phyloP scores from a whole-genome alignment of 2,797 vertebrate species.

The Poecilia velifera region DNA sequence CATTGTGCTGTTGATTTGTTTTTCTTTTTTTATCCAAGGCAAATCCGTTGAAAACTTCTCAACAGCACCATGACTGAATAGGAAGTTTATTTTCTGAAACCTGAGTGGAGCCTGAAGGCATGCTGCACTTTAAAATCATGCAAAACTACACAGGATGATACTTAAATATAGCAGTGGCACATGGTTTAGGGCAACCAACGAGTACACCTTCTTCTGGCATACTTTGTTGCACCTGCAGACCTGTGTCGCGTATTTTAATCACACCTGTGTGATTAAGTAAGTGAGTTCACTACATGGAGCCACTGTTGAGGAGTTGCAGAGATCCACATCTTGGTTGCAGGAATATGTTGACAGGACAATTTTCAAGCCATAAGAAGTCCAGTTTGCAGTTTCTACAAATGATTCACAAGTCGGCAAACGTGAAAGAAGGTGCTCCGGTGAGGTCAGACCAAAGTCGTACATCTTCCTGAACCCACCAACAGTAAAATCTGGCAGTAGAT shows the following conservation, averaged over 20 bases:
- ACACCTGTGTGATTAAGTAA: not conserved
- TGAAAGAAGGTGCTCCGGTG: not conserved
- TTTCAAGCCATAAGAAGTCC: not conserved
- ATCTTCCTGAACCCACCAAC: not conserved
- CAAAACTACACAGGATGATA: not conserved
- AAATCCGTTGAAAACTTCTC: not conserved
- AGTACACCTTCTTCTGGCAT: not conserved
- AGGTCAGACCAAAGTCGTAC: not conserved
- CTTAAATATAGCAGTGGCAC: not conserved
- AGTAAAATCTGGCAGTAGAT: not conserved
- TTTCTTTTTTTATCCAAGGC: not conserved
- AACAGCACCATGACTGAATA: not conserved
- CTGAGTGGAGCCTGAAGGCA: not conserved
- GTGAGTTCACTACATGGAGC: not conserved
- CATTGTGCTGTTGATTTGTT: not conserved
- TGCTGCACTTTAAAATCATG: not conserved
- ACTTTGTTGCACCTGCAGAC: not conserved
- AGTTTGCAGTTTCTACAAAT: not conserved
- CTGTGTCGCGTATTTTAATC: not conserved
- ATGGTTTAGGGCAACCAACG: not conserved
- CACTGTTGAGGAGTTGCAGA: not conserved
- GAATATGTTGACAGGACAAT: not conserved
- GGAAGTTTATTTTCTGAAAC: not conserved
- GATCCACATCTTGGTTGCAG: not conserved
- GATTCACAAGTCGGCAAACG: not conserved